A percentile compares a stretch with the other conserved stretches of the same genome.
These are phyloP conservation scores for Cyrtodaria siliqua DNA, from an alignment of 2,888 invertebrate species.

Conservation along the genomic window DNA sequence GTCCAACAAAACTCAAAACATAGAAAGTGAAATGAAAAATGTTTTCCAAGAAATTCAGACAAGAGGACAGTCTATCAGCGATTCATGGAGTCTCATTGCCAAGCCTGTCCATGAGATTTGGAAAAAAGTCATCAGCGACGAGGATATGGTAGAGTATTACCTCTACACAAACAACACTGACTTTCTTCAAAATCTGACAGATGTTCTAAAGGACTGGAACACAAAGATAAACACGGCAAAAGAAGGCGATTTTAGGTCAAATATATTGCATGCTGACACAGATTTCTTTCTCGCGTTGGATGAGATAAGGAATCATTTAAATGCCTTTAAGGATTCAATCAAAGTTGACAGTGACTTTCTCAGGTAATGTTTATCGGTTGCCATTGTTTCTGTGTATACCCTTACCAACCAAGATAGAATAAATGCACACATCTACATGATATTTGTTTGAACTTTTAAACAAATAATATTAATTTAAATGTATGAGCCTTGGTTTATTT, in stretches of 20 bases:
- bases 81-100: conserved; percentile 66
- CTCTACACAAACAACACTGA: conserved; percentile 57
- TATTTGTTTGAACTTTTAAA: too few relatives aligned
- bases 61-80: conserved; percentile 71
- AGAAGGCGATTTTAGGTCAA: conserved; percentile 62
- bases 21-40: conserved; percentile 55
- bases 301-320: conserved; percentile 57
- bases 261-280: conserved; percentile 66
- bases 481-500: too few relatives aligned
- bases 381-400: too few relatives aligned
- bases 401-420: too few relatives aligned
- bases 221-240: conserved; percentile 34
- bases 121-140: conserved; percentile 69
- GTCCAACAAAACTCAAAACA: conserved; percentile 59
- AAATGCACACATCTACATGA: too few relatives aligned
- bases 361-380: too few relatives aligned
- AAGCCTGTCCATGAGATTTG: conserved; percentile 65
- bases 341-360: conserved; percentile 70
- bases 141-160: conserved; percentile 72
- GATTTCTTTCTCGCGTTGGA: conserved; percentile 63
- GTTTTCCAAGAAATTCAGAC: conserved; percentile 74
- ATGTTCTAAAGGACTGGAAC: conserved; percentile 45
- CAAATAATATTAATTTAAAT: too few relatives aligned
- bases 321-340: conserved; percentile 54
- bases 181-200: conserved; percentile 58